phyloP scores from a whole-genome alignment of 1,140 invertebrate genomes.

The Formica exsecta region DNA sequence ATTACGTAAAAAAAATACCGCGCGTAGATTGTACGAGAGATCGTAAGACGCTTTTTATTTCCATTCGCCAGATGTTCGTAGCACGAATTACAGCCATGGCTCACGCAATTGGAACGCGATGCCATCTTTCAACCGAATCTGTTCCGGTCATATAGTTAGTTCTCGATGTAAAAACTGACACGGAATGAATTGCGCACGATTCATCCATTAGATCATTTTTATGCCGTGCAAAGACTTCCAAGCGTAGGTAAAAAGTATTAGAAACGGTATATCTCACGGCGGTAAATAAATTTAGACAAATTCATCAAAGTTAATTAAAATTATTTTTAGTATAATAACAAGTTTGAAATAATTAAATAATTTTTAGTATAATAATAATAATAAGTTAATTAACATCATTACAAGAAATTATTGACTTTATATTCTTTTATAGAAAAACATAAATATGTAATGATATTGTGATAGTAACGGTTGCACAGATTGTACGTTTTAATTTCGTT shows the following conservation, averaged over 20 bases:
- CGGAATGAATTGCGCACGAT: constrained; percentile 44
- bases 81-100: constrained; percentile 15
- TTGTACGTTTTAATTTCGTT: background rate
- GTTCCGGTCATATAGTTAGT: constrained; percentile 48
- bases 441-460: background rate
- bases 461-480: background rate
- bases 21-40: constrained; percentile 28
- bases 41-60: constrained; percentile 28
- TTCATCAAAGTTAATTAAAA: background rate
- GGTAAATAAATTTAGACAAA: background rate
- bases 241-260: background rate
- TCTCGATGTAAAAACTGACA: constrained; percentile 16
- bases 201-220: constrained; percentile 58
- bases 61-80: constrained; percentile 10
- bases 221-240: background rate
- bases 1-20: constrained; percentile 4
- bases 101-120: constrained; percentile 39
- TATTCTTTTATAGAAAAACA: background rate
- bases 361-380: no score
- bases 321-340: no score
- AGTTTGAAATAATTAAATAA: no score
- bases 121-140: constrained; percentile 31
- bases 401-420: background rate
- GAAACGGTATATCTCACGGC: background rate
- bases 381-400: no score